Percentiles rank a stretch among this genome's conserved stretches.
These are phyloP conservation scores for Trissolcus basalis DNA, from an alignment of 1,140 invertebrate species.

Conservation along the genomic window DNA sequence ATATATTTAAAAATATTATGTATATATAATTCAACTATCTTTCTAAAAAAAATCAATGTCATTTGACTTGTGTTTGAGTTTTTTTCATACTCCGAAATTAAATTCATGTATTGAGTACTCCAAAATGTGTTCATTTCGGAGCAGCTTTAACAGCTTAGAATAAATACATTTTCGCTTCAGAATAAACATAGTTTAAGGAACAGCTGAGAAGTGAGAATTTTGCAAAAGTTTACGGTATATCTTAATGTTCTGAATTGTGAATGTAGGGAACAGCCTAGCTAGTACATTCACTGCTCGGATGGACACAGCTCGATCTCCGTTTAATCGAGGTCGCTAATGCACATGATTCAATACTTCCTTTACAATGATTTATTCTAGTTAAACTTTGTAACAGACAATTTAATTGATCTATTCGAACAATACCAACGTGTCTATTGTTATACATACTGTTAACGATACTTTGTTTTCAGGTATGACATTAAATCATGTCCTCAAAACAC, in stretches of 20 bases:
- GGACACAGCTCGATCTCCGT: conserved; percentile 37
- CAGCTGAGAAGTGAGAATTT: no score
- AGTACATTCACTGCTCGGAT: conserved; percentile 36
- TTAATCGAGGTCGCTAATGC: conserved; percentile 52
- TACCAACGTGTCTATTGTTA: conserved; percentile 18
- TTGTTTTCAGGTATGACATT: conserved; percentile 17
- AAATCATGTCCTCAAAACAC: neutral
- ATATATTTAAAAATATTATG: no score
- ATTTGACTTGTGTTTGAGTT: no score
- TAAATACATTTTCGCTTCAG: no score
- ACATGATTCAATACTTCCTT: conserved; percentile 53
- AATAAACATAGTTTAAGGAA: no score
- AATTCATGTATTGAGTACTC: no score
- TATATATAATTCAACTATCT: no score
- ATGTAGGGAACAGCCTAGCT: conserved; percentile 12
- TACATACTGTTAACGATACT: conserved; percentile 2
- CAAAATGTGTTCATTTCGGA: no score
- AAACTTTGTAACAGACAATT: conserved; percentile 41
- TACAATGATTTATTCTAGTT: conserved; percentile 44
- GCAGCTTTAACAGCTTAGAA: no score
- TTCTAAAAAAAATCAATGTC: no score
- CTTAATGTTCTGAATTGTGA: conserved; percentile 17
- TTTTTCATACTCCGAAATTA: no score
- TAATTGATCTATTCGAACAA: conserved; percentile 27
- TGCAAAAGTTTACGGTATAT: conserved; percentile 14